Base-by-base conservation (phyloP, 1,140 invertebrate species). In the Tetranychus urticae region DNA sequence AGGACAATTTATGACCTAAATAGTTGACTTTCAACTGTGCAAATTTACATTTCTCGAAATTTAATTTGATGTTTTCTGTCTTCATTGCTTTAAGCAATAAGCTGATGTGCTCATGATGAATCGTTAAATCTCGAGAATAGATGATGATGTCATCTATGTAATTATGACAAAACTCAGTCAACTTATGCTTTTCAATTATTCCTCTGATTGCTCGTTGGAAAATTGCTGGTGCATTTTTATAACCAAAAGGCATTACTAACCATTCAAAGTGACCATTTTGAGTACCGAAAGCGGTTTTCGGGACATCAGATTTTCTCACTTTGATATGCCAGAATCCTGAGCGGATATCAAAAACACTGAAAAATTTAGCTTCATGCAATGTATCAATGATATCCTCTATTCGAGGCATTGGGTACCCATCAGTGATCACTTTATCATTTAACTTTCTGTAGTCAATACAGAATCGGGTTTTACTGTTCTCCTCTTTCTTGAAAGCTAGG, bases 401-500 rank as follows among this genome's bases (percentile, higher is more conserved):
- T 10, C 67, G 37, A 0, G 75, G 77, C 1, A 79, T 61, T 67
- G 78, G 77, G 65, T 73, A 80, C 46, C 64, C 67, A 65, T 23
- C 23, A 23, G 23, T 23, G 23, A 79, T 76, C 57, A 67, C 64
- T 0, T 68, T 67, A 0, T 70, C 76, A 0, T 79, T 79, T n/a
- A 79, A 58, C n/a, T 61, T 55, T 37, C 75, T 47, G 64, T 71
- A 79, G 65, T 79, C 75, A 0, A 77, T 63, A 63, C 70, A 75
- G 63, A 76, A 64, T 62, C 72, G 63, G 31, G 67, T 47, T 54
- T 68, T 62, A 33, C 5, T 14, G 10, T 31, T 13, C 46, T 59
- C 61, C 68, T 78, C 67, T 58, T 71, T 73, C 62, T 80, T 80
- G 47, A 63, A 60, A 0, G 71, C 70, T 23, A 78, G 61, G 0